A percentile compares a stretch with the other conserved stretches of the same genome.
These are phyloP conservation scores for Brachyalestes nurse DNA, from an alignment of 2,797 vertebrate genomes.

Conservation along the genomic window DNA sequence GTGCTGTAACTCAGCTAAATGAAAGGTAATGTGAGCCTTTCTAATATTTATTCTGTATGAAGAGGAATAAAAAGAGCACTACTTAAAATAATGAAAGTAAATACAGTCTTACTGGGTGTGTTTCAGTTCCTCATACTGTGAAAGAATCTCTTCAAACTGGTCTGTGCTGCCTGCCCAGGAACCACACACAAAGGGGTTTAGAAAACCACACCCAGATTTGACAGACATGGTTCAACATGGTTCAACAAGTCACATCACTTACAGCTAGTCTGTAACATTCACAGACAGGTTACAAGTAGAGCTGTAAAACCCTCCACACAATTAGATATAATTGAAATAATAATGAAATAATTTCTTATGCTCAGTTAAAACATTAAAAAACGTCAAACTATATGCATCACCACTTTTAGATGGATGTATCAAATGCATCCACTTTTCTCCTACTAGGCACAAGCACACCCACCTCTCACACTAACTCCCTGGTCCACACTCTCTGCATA, in stretches of 20 bases:
- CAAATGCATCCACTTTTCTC: not conserved
- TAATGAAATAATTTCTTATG: too few species aligned
- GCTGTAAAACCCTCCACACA: too few species aligned
- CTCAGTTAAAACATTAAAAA: too few species aligned
- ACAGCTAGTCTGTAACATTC: not conserved
- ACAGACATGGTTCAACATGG: not conserved
- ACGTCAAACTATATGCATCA: too few species aligned
- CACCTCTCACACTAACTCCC: conserved; percentile 79
- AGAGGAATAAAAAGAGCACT: conserved; percentile 5
- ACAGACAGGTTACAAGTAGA: not conserved
- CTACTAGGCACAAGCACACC: not conserved
- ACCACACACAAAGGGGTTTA: conserved; percentile 33
- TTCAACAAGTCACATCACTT: not conserved
- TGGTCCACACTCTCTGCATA: conserved; percentile 81
- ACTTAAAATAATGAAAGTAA: conserved; percentile 42
- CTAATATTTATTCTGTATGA: not conserved
- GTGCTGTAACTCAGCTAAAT: not conserved
- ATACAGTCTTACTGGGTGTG: conserved; percentile 74
- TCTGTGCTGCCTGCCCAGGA: conserved; percentile 69
- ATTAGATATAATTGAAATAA: too few species aligned
- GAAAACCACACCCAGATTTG: conserved; percentile 10
- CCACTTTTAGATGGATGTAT: not conserved
- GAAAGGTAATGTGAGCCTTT: not conserved
- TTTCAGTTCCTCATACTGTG: conserved; percentile 83
- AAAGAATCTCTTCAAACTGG: conserved; percentile 80